Base-by-base conservation (phyloP, 1,140 invertebrate genomes). In the Bombus consobrinus region DNA sequence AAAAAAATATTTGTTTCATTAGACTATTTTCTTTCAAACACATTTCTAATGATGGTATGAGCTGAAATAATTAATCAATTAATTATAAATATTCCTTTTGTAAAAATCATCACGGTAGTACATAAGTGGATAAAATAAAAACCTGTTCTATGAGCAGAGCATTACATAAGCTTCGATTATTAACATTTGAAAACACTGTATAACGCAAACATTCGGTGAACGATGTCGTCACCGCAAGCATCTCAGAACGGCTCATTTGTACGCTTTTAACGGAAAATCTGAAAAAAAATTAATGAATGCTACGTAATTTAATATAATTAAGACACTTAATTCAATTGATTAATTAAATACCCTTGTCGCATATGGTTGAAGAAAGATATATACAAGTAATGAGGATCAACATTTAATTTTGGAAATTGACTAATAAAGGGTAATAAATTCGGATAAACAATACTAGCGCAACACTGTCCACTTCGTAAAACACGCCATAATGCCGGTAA, bases 391-490 rank as follows among this genome's bases (percentile, higher is more conserved):
- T 95, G 92, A 41, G 95, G 93, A 81, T 96, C 94, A 28, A 96
- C 90, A 25, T 96, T 92, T 57, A 96, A 93, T 41, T 94, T 93
- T n/a, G 97, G 96, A 73, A 98, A 95, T 88, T 97, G 96, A 71
- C 97, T 97, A 3, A 98, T 89, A 66, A 98, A 96, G 12, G 97
- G 97, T 32, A 98, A 92, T 37, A 98, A 92, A 94, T 97, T 97
- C 18, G 97, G 97, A 92, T 96, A 97, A 87, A 98, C 96, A 9
- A 96, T 94, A 81, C 94, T 94, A 18, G 97, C 97, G 95, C 97
- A 97, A 73, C 97, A 97, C 90, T 96, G 94, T 9, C 96, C 97
- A 91, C 96, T 96, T 91, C 96, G 95, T 57, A 98, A 91, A 47
- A 98, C 94, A 43, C 95, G 95, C 92, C 96, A 97, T 1, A 98